Conservation (phyloP, 2,888 invertebrate species). For the Teleogryllus oceanicus region DNA sequence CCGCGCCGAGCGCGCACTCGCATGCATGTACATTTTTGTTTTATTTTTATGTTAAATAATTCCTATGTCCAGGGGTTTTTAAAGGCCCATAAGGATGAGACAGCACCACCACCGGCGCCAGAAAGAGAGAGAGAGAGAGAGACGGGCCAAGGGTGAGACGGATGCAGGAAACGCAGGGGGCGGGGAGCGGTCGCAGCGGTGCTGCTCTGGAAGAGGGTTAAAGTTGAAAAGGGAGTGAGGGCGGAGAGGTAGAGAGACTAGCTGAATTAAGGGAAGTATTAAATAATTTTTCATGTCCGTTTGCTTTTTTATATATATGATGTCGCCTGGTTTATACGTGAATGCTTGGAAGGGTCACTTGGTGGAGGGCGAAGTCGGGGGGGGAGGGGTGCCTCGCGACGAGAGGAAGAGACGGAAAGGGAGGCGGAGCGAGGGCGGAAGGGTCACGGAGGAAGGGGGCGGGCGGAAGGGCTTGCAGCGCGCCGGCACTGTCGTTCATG, state of each 20-base stretch:
- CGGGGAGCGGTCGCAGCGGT: background rate
- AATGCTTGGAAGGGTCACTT: conserved; percentile 29
- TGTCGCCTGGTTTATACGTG: conserved; percentile 9
- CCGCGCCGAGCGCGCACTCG: conserved; percentile 23
- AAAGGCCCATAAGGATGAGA: conserved; percentile 33
- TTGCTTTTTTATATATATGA: conserved; percentile 32
- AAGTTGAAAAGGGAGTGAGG: conserved; percentile 26
- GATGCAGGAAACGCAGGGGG: background rate
- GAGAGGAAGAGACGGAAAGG: conserved; percentile 24
- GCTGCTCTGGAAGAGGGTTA: background rate
- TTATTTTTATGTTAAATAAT: conserved; percentile 35
- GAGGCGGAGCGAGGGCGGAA: conserved; percentile 20
- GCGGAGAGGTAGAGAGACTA: conserved; percentile 19
- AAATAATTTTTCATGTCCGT: conserved; percentile 39
- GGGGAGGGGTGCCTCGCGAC: background rate
- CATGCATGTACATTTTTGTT: conserved; percentile 30
- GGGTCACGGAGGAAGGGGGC: conserved; percentile 21
- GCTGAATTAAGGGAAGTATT: conserved; percentile 38
- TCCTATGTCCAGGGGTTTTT: conserved; percentile 35
- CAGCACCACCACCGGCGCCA: conserved; percentile 3
- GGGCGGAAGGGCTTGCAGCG: conserved; percentile 21
- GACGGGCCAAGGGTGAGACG: background rate
- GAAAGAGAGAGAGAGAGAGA: conserved; percentile 1
- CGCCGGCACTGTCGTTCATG: conserved; percentile 34
- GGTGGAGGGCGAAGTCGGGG: conserved; percentile 24